phyloP scores from a whole-genome alignment of 1,140 invertebrate genomes.

The Colletes latitarsis region DNA sequence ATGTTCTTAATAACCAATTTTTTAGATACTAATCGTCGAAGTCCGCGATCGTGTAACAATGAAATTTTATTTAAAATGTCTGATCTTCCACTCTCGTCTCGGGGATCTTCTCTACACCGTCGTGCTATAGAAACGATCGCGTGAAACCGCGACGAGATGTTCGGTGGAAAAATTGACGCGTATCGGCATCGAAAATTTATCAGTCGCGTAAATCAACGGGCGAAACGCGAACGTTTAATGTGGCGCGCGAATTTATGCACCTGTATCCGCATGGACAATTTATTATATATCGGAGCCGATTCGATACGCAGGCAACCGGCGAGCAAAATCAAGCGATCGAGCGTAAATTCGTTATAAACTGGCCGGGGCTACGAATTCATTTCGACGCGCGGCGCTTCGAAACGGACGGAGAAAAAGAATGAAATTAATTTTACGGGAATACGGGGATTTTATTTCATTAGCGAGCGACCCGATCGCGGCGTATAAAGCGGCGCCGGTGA shows the following conservation, averaged over 20 bases:
- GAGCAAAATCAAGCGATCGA: constrained; percentile 37
- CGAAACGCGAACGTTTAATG: constrained; percentile 38
- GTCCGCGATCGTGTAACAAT: too few species aligned
- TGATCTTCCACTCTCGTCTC: too few species aligned
- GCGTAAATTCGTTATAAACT: constrained; percentile 46
- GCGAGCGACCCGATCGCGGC: not conserved
- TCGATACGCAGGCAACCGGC: constrained; percentile 4
- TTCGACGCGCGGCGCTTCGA: not conserved
- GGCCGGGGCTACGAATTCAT: constrained; percentile 26
- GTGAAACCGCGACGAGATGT: not conserved
- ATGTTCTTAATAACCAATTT: too few species aligned
- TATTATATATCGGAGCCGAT: constrained; percentile 31
- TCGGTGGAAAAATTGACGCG: not conserved
- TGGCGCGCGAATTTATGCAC: constrained; percentile 35
- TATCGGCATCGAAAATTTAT: constrained; percentile 9
- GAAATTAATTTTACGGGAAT: constrained; percentile 36
- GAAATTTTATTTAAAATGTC: too few species aligned
- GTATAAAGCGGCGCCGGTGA: not conserved
- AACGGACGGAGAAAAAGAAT: not conserved
- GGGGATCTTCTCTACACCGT: not conserved
- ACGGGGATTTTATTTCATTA: constrained; percentile 8
- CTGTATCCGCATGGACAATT: constrained; percentile 29
- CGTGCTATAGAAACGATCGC: constrained; percentile 11
- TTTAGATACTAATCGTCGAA: too few species aligned
- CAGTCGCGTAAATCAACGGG: constrained; percentile 34